Evolutionary conservation across 2,113 vertebrate genomes (phyloP).

Genomic region (Megaptera novaeangliae): DNA sequence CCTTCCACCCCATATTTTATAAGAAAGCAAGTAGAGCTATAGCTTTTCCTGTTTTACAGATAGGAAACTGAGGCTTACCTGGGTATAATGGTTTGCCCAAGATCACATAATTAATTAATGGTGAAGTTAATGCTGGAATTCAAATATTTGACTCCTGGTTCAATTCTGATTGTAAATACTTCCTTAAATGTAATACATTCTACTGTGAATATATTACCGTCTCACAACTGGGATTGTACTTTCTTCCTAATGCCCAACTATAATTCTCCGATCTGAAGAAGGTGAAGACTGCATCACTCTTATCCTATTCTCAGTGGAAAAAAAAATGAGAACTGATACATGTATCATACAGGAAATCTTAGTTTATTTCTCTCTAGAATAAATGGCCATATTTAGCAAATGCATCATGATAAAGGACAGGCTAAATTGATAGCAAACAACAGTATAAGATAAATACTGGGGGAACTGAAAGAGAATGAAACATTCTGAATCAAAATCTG

Average conservation of each 20-base stretch:
- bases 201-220: neutral
- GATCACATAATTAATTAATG: neutral
- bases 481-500: neutral
- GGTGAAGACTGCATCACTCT: neutral
- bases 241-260: neutral
- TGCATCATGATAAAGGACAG: neutral
- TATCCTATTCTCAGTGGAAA: neutral
- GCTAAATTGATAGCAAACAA: neutral
- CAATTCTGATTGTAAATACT: neutral
- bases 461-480: neutral
- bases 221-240: neutral
- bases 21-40: neutral
- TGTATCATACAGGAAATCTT: neutral
- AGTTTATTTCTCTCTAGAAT: neutral
- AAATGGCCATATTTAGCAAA: neutral
- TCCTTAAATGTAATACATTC: neutral
- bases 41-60: neutral
- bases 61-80: neutral
- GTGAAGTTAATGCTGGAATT: neutral
- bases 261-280: neutral
- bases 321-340: neutral
- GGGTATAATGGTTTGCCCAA: neutral
- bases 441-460: neutral
- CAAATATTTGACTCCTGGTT: neutral
- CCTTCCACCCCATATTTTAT: neutral